Base-by-base conservation (phyloP, 2,797 vertebrate species). In the Rhodeus uyekii region DNA sequence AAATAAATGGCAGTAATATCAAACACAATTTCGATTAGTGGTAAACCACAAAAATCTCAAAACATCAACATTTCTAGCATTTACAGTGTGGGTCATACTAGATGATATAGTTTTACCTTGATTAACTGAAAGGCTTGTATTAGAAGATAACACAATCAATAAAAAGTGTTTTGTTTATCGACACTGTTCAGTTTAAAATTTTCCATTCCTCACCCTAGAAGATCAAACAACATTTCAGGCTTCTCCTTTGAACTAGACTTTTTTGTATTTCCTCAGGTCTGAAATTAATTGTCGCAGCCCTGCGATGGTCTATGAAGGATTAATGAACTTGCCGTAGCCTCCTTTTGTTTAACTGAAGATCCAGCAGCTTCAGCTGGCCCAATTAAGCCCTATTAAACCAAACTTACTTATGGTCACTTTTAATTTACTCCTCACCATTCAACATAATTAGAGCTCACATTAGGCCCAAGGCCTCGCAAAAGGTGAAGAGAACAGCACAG, bases 321-420 rank as follows among this genome's bases (percentile, higher is more conserved):
- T 65, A 80, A 83, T 32, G 18, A 81, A 84, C 71, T 16, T 48
- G 64, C 34, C 50, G n/a, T 39, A 55, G 46, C 8, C 3, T 68
- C 81, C 75, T 78, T 87, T 81, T 84, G 69, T 85, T 90, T 27
- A 87, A 1, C 85, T 87, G 81, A 64, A 87, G 79, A 89, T 90
- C 86, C 77, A 87, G 74, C 34, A 87, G n/a, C 42, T 90, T 89
- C 81, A 88, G 88, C 84, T 87, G 77, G 67, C 84, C 86, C 73
- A 90, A 87, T 91, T 91, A 90, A 85, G 84, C 87, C 88, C 42
- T 65, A 91, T 92, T 90, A 89, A 84, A 87, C 69, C 85, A 83
- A 82, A 75, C 76, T 78, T 89, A 84, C 87, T 91, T 80, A 81
- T 89, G 91, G 89, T 93, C 91, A 91, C 86, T 89, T 90, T 90